These are phyloP conservation scores for Neostethus bicornis DNA, from an alignment of 2,797 vertebrate species.

Conservation along the genomic window DNA sequence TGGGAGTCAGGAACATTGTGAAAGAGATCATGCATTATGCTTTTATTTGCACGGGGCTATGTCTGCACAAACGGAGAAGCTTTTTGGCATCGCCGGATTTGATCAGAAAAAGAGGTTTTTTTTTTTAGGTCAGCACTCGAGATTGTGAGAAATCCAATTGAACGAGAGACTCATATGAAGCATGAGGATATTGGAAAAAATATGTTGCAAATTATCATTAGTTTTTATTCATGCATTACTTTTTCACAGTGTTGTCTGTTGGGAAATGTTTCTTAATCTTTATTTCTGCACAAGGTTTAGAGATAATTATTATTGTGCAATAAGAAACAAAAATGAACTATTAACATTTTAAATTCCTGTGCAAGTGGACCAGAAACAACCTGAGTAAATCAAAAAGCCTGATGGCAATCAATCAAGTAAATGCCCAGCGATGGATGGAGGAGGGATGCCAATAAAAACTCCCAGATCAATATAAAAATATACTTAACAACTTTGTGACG, in stretches of 20 bases:
- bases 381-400: constrained; percentile 30
- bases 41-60: constrained; percentile 48
- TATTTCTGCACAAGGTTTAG: constrained; percentile 11
- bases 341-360: constrained; percentile 8
- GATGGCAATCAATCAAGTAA: constrained; percentile 50
- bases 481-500: constrained; percentile 73
- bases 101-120: constrained; percentile 14
- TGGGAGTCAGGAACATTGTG: constrained; percentile 63
- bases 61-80: constrained; percentile 34
- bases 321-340: constrained; percentile 1
- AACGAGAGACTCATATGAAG: constrained; percentile 8
- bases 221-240: constrained; percentile 24
- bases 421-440: constrained; percentile 28
- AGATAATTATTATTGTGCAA: constrained; percentile 26
- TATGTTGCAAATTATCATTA: constrained; percentile 14
- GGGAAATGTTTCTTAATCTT: constrained; percentile 22
- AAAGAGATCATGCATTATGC: constrained; percentile 57
- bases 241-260: constrained; percentile 20
- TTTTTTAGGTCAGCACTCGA: constrained; percentile 9
- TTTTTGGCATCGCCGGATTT: constrained; percentile 24
- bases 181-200: constrained; percentile 9
- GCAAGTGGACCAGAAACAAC: constrained; percentile 1
- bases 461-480: constrained; percentile 59
- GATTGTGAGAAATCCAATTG: constrained; percentile 12
- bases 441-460: constrained; percentile 48